Conservation (phyloP, 2,888 invertebrate genomes). For the Heliconius sara region DNA sequence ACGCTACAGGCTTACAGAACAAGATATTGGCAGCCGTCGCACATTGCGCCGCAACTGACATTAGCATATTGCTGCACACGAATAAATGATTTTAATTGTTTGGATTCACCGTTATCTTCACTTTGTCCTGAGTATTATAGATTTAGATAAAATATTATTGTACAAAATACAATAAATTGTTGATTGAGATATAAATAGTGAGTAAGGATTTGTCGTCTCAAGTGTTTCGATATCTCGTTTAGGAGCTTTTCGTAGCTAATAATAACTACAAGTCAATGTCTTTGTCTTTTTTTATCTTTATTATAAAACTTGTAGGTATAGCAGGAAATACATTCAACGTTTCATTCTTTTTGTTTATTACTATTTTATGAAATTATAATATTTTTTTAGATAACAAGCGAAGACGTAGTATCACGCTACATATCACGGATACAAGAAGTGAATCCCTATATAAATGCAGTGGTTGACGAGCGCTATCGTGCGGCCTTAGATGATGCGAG, state of each 20-base stretch:
- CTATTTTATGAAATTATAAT: neutral
- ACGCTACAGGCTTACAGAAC: constrained; percentile 20
- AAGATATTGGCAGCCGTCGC: constrained; percentile 27
- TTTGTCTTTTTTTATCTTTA: too few relatives aligned
- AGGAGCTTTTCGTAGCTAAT: too few relatives aligned
- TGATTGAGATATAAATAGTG: neutral
- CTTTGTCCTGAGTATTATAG: neutral
- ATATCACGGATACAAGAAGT: constrained; percentile 86
- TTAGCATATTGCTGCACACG: constrained; percentile 30
- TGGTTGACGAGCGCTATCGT: constrained; percentile 86
- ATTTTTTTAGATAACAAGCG: constrained; percentile 81
- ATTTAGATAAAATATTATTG: neutral
- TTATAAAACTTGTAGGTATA: too few relatives aligned
- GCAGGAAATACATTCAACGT: too few relatives aligned
- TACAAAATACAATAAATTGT: neutral
- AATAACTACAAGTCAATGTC: too few relatives aligned
- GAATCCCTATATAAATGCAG: constrained; percentile 87
- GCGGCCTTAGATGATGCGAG: constrained; percentile 87
- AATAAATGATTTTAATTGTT: constrained; percentile 36
- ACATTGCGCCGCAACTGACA: constrained; percentile 32
- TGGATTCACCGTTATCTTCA: neutral
- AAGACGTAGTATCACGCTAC: constrained; percentile 84
- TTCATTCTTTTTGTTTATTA: neutral
- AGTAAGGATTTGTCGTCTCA: neutral
- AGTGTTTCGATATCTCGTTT: neutral